Evolutionary conservation across 2,888 invertebrate species (phyloP).

Genomic region (Thumatha senex): DNA sequence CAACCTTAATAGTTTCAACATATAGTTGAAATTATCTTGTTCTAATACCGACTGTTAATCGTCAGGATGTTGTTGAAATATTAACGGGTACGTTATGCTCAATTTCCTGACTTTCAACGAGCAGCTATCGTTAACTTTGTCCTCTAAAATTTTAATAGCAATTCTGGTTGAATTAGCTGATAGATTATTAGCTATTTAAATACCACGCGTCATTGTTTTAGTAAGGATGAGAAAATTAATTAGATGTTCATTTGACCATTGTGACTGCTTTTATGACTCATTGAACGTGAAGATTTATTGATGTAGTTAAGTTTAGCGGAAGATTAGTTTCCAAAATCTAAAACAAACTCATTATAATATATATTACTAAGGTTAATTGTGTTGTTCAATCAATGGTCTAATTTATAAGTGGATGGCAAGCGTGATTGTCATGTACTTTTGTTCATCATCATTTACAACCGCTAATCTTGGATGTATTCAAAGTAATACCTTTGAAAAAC

Average conservation of each 20-base stretch:
- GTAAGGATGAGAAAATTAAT: slow-evolving; percentile 23
- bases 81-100: slow-evolving; percentile 78
- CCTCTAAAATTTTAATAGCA: slow-evolving; percentile 57
- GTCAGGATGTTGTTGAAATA: slow-evolving; percentile 77
- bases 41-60: slow-evolving; percentile 53
- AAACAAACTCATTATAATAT: neutral
- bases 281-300: slow-evolving; percentile 17
- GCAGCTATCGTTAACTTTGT: slow-evolving; percentile 70
- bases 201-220: slow-evolving; percentile 28
- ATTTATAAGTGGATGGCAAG: neutral
- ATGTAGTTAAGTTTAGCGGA: slow-evolving; percentile 3
- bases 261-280: slow-evolving; percentile 17
- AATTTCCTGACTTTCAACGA: slow-evolving; percentile 79
- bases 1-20: slow-evolving; percentile 29
- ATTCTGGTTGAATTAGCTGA: slow-evolving; percentile 46
- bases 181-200: slow-evolving; percentile 41
- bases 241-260: slow-evolving; percentile 14
- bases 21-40: slow-evolving; percentile 36
- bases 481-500: too few relatives aligned
- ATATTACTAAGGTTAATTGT: neutral
- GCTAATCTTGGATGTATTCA: too few relatives aligned
- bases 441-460: neutral
- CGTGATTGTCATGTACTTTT: neutral
- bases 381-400: neutral
- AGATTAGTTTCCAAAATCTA: neutral